Percentiles rank a stretch among this genome's conserved stretches.
phyloP scores from a whole-genome alignment of 1,140 invertebrate genomes.

The Leptopilina boulardi region DNA sequence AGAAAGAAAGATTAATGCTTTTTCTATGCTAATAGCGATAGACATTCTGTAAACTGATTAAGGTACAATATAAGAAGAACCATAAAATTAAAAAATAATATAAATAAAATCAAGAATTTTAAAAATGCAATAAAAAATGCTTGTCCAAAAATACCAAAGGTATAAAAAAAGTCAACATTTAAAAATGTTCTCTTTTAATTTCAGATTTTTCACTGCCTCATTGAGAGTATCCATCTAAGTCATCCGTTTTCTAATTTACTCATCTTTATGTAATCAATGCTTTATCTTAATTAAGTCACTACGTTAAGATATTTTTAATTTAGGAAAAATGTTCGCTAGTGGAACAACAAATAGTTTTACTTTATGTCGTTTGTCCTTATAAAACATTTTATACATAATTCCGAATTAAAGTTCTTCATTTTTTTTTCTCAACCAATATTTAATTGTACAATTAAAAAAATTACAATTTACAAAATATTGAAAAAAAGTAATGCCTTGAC shows the following conservation, averaged over 20 bases:
- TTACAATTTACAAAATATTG: too few species aligned
- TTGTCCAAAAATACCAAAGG: too few species aligned
- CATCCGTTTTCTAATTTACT: background rate
- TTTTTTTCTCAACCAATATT: background rate
- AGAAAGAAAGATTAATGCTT: background rate
- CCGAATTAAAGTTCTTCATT: background rate
- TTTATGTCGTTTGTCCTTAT: slow-evolving; percentile 2
- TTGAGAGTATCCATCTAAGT: background rate
- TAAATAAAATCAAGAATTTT: background rate
- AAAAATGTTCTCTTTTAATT: background rate
- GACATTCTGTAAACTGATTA: slow-evolving; percentile 3
- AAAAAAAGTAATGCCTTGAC: background rate
- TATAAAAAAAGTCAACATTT: too few species aligned
- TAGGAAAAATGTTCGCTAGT: background rate
- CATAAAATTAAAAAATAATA: background rate
- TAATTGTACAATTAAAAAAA: background rate
- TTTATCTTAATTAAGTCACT: background rate
- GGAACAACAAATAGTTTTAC: background rate
- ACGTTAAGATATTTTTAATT: slow-evolving; percentile 1
- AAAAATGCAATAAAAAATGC: background rate
- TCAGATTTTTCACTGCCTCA: slow-evolving; percentile 1
- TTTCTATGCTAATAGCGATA: background rate
- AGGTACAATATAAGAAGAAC: background rate
- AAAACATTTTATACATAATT: background rate
- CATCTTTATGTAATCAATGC: slow-evolving; percentile 5